Evolutionary conservation across 2,113 vertebrate genomes (phyloP).

Genomic region (Oreochromis tanganicae): DNA sequence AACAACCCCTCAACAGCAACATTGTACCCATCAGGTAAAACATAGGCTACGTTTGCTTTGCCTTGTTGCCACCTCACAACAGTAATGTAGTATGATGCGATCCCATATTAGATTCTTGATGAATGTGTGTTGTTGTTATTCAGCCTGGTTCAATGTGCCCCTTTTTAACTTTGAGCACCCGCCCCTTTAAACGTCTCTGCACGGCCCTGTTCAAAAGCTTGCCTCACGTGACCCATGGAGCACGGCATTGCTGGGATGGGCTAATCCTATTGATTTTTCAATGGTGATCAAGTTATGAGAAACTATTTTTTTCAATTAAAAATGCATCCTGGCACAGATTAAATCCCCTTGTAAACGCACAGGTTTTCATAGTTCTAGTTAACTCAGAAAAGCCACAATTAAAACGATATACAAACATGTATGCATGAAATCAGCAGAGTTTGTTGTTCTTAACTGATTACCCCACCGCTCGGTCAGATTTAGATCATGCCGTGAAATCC

Average conservation of each 20-base stretch:
- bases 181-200: no score
- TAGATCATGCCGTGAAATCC: not conserved
- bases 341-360: not conserved
- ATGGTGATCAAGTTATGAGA: not conserved
- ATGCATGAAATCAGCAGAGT: not conserved
- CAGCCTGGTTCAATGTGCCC: no score
- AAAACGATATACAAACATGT: not conserved
- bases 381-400: not conserved
- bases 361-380: not conserved
- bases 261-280: not conserved
- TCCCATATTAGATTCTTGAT: no score
- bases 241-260: not conserved
- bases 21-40: no score
- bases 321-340: not conserved
- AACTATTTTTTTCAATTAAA: not conserved
- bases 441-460: not conserved
- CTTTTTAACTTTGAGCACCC: no score
- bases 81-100: no score
- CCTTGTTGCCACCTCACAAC: no score
- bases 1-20: no score
- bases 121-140: no score
- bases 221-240: not conserved
- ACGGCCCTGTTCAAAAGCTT: not conserved
- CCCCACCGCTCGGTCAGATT: not conserved
- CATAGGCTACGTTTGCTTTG: no score